phyloP scores from a whole-genome alignment of 1,140 invertebrate genomes.

The Oreohelix idahoensis region DNA sequence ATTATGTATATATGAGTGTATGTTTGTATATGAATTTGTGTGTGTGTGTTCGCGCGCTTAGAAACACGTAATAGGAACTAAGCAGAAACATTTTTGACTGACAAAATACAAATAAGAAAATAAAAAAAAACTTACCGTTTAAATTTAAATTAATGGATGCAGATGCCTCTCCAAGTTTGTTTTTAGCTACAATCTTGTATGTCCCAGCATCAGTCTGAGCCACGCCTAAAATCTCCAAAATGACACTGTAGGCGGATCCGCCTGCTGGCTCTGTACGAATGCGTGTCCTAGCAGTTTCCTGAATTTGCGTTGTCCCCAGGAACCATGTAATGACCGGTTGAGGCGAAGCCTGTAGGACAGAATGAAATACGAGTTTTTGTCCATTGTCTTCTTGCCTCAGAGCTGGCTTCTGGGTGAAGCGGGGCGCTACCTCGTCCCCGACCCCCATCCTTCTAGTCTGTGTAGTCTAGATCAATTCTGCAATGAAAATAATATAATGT shows the following conservation, averaged over 20 bases:
- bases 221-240: slow-evolving; percentile 92
- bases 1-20: background rate
- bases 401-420: slow-evolving; percentile 96
- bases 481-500: background rate
- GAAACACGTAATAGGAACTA: no score
- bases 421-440: slow-evolving; percentile 96
- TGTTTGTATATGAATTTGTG: no score
- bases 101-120: background rate
- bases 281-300: slow-evolving; percentile 58
- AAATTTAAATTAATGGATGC: slow-evolving; percentile 99
- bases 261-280: slow-evolving; percentile 64
- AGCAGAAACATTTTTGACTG: no score
- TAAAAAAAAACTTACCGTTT: slow-evolving; percentile 75
- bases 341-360: slow-evolving; percentile 69
- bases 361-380: slow-evolving; percentile 68
- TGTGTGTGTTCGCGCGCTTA: no score
- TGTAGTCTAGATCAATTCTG: background rate
- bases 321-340: slow-evolving; percentile 70
- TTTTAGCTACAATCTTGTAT: slow-evolving; percentile 98
- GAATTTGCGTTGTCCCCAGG: slow-evolving; percentile 61
- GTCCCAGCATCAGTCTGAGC: slow-evolving; percentile 95
- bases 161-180: slow-evolving; percentile 96
- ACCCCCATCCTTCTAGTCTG: slow-evolving; percentile 80
- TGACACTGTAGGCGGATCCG: slow-evolving; percentile 60
- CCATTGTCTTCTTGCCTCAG: slow-evolving; percentile 96